phyloP scores from a whole-genome alignment of 2,113 vertebrate species.

The Hypanus sabinus region DNA sequence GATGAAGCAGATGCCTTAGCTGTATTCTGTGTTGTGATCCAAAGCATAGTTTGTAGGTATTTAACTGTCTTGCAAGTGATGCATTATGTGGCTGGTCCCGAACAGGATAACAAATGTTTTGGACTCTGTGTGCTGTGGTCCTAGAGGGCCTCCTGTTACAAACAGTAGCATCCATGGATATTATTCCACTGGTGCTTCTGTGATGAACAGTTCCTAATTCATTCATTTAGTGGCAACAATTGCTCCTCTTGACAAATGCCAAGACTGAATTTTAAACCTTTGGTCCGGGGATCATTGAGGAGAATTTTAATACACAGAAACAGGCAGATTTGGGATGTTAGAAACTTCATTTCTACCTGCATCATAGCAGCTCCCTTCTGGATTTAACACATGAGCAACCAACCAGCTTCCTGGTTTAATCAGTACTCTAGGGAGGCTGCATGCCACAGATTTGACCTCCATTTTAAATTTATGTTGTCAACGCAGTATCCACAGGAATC shows the following conservation, averaged over 20 bases:
- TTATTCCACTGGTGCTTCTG: neutral
- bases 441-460: no score
- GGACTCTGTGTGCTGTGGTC: neutral
- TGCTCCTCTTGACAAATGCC: neutral
- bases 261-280: neutral
- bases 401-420: no score
- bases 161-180: neutral
- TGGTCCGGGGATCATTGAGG: neutral
- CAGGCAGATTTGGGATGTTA: no score
- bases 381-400: no score
- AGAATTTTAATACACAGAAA: no score
- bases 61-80: neutral
- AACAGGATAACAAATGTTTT: neutral
- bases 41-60: neutral
- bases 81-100: neutral
- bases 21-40: conserved; percentile 1
- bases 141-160: neutral
- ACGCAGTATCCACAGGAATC: no score
- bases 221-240: neutral
- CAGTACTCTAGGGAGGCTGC: no score
- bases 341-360: no score
- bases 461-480: no score
- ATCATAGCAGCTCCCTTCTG: no score
- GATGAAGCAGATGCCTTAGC: conserved; percentile 11
- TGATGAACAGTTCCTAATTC: neutral